These are phyloP conservation scores for Podarcis cretensis DNA, from an alignment of 2,113 vertebrate genomes.

Conservation along the genomic window DNA sequence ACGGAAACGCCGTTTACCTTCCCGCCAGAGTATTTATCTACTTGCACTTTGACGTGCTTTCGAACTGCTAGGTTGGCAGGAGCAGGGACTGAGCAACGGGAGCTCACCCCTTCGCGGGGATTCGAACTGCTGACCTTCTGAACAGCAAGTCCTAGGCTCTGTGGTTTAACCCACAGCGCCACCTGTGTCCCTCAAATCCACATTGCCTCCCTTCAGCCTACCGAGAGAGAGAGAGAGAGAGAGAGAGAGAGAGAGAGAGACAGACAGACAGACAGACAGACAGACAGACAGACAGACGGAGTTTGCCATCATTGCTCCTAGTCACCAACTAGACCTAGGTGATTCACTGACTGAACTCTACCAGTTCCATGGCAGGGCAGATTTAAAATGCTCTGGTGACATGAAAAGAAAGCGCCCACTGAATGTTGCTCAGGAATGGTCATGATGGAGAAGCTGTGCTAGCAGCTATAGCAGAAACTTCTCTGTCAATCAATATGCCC, in stretches of 20 bases:
- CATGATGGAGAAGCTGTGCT: neutral
- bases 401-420: slow-evolving; percentile 2
- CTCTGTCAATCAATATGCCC: neutral
- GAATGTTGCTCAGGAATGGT: neutral
- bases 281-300: neutral
- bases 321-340: rapidly evolving
- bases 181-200: neutral
- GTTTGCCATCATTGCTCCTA: neutral
- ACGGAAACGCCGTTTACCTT: too few relatives aligned
- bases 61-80: too few relatives aligned
- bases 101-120: too few relatives aligned
- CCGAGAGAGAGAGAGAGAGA: too few relatives aligned
- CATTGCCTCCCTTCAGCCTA: neutral
- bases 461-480: neutral
- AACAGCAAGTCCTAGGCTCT: too few relatives aligned
- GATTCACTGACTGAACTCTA: slow-evolving; percentile 1
- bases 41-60: too few relatives aligned
- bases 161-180: too few relatives aligned
- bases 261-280: too few relatives aligned
- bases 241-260: too few relatives aligned
- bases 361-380: neutral
- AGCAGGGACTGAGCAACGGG: too few relatives aligned
- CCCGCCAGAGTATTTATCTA: too few relatives aligned
- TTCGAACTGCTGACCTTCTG: too few relatives aligned
- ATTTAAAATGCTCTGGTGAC: neutral